phyloP scores from a whole-genome alignment of 2,888 invertebrate genomes.

The Stenoptilia bipunctidactyla region DNA sequence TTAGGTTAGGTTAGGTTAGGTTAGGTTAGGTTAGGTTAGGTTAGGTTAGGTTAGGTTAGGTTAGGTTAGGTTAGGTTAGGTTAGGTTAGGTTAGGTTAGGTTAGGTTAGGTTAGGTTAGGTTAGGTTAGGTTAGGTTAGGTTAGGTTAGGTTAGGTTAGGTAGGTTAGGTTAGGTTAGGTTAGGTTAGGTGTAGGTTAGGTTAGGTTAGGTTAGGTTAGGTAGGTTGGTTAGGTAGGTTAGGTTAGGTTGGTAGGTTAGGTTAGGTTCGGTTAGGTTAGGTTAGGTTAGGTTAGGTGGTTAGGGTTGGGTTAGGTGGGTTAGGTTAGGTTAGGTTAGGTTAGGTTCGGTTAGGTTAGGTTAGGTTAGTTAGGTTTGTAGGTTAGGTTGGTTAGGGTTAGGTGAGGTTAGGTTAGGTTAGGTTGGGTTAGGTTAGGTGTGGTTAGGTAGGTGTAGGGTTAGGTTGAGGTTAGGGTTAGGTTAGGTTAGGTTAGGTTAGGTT shows the following conservation, averaged over 20 bases:
- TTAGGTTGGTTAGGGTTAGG: conserved; percentile 4
- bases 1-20: conserved; percentile 9
- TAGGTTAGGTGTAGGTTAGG: conserved; percentile 11
- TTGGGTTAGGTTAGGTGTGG: conserved; percentile 5
- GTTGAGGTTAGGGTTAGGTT: conserved; percentile 4
- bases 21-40: conserved; percentile 11
- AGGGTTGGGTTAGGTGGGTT: conserved; percentile 12
- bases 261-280: conserved; percentile 12
- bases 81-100: conserved; percentile 12
- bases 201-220: conserved; percentile 11
- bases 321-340: conserved; percentile 12
- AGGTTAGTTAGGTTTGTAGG: conserved; percentile 6
- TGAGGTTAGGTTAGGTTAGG: conserved; percentile 7
- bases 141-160: conserved; percentile 11
- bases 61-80: conserved; percentile 12
- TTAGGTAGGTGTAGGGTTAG: conserved; percentile 6
- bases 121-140: conserved; percentile 11
- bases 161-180: conserved; percentile 11
- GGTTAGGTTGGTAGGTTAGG: too few species aligned
- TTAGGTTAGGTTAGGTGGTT: conserved; percentile 13
- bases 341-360: conserved; percentile 14
- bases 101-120: conserved; percentile 10
- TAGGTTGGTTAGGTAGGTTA: conserved; percentile 11
- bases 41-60: conserved; percentile 6
- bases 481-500: conserved; percentile 11